Percentiles rank a stretch among this genome's conserved stretches.
These are phyloP conservation scores for Thomomys bottae DNA, from an alignment of 2,113 vertebrate genomes.

Conservation along the genomic window DNA sequence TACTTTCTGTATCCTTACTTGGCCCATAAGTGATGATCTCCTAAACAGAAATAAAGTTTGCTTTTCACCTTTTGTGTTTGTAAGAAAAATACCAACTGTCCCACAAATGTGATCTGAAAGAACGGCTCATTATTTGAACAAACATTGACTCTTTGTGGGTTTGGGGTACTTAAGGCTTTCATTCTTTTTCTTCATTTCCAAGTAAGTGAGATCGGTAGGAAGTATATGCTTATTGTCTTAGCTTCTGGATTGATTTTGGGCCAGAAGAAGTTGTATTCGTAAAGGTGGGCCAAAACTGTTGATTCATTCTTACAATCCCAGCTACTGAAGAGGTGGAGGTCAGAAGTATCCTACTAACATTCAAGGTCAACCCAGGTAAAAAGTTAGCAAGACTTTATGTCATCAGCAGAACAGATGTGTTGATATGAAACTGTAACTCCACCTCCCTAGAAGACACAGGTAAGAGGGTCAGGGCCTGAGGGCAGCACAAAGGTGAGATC, in stretches of 20 bases:
- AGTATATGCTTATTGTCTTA: not conserved
- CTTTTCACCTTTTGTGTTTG: conserved; percentile 44
- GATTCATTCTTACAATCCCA: no score
- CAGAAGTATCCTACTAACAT: no score
- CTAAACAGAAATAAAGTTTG: conserved; percentile 70
- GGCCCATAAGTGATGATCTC: conserved; percentile 71
- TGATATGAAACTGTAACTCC: no score
- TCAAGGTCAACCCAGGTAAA: no score
- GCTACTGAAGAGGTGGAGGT: no score
- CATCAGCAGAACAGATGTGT: no score
- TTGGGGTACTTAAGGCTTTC: conserved; percentile 11
- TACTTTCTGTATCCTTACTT: conserved; percentile 77
- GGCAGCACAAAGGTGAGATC: no score
- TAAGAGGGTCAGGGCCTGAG: no score
- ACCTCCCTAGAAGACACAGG: no score
- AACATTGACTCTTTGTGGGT: conserved; percentile 29
- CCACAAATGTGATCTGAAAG: conserved; percentile 21
- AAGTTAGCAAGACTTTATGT: no score
- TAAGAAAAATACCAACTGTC: conserved; percentile 31
- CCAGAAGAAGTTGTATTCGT: not conserved
- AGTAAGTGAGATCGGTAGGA: not conserved
- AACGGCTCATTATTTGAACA: conserved; percentile 19
- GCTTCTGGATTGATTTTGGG: not conserved
- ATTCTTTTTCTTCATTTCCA: conserved; percentile 32
- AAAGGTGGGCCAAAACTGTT: no score